Evolutionary conservation across 1,140 invertebrate species (phyloP), one percentile per base, ranked within the genome.

Genomic region (Drosophila azteca): DNA sequence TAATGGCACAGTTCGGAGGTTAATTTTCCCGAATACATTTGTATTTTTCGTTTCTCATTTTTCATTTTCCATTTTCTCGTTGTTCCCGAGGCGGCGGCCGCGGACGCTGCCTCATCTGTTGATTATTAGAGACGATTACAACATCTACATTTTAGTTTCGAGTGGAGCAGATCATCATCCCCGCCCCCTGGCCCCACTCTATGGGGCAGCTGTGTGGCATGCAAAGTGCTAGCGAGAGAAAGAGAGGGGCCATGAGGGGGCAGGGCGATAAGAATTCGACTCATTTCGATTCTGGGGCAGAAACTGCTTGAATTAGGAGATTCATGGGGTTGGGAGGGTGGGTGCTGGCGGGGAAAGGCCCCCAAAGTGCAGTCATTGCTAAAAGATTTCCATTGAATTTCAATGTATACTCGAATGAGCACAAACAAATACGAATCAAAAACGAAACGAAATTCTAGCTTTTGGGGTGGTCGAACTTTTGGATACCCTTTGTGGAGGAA

Each of bases 1-100:
- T 90, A 90, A 85, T 78, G 87, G 87, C 77, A 72, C 74, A 90
- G 85, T 90, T 90, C 85, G 90, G 81, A 90, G 85, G 76, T 90
- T 74, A 90, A 90, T 90, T 90, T 76, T 11, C 45, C 52, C 45
- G 29, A 62, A 78, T 76, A 81, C 70, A 84, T 84, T 70, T 45
- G 29, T 64, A 73, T 49, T 72, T 68, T 76, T 54, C 53, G 49
- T 53, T 76, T 49, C 54, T 46, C 44, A 26, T 52, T 57, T 35
- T 49, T 13, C 22, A 20, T 29, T 60, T 60, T 15, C 35, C 17
- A 58, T 61, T 61, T 59, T 51, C 55, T 59, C 13, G 67, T 62
- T 44, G 75, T 39, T 35, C 35, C 11, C 35, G 35, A 20, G 0
- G 17, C 17, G 0, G 17, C 17, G 17, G 17, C 17, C 0, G 17